Evolutionary conservation across 2,888 invertebrate species (phyloP).

Genomic region (Thymelicus sylvestris): DNA sequence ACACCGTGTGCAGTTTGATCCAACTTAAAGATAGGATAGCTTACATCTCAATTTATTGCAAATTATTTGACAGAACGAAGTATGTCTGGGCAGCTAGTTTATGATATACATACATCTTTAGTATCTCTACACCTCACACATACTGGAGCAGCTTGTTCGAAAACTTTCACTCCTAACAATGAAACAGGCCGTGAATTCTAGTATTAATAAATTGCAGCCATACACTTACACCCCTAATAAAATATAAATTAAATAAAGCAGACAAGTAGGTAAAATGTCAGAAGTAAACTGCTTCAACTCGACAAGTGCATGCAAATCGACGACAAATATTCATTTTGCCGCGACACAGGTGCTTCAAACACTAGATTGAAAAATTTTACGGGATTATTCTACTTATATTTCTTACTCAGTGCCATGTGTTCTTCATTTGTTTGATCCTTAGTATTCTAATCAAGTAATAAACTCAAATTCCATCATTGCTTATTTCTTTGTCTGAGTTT

Average conservation of each 20-base stretch:
- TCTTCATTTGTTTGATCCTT: not conserved
- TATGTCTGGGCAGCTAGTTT: no score
- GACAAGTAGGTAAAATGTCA: not conserved
- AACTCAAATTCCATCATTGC: no score
- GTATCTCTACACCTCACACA: no score
- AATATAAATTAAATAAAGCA: not conserved
- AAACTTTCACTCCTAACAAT: no score
- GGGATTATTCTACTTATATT: conserved; percentile 1
- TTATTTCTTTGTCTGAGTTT: no score
- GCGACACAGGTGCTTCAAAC: conserved; percentile 22
- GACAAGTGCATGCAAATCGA: conserved; percentile 15
- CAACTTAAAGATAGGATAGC: no score
- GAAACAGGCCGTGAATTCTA: no score
- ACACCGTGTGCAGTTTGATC: no score
- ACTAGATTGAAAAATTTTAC: conserved; percentile 25
- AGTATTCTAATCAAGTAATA: not conserved
- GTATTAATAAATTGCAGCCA: not conserved
- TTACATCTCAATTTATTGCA: no score
- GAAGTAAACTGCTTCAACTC: not conserved
- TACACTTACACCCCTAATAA: not conserved
- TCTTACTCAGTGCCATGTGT: not conserved
- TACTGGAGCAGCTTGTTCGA: no score
- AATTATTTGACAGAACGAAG: no score
- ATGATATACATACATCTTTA: no score
- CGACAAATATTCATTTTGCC: conserved; percentile 21